These are phyloP conservation scores for Perognathus longimembris DNA, from an alignment of 2,113 vertebrate species.

Conservation along the genomic window DNA sequence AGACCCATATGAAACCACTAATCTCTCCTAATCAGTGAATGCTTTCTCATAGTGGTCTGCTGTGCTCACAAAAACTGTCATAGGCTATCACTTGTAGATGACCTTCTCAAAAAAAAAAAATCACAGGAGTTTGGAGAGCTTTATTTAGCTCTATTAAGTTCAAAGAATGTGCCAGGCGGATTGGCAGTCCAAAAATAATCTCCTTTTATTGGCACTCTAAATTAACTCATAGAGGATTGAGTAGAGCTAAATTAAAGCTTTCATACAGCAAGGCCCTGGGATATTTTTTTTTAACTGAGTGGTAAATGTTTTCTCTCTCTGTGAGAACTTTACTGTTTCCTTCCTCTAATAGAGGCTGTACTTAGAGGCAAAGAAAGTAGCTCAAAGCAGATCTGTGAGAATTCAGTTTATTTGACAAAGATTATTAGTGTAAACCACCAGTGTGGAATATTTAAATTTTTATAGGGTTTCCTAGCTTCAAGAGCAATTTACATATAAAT, in stretches of 20 bases:
- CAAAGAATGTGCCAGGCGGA: constrained; percentile 64
- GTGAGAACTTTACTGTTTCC: constrained; percentile 77
- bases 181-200: constrained; percentile 70
- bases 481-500: constrained; percentile 41
- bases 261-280: constrained; percentile 46
- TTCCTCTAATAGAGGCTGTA: constrained; percentile 70
- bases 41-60: constrained; percentile 5
- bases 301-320: neutral
- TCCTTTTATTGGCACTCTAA: constrained; percentile 40
- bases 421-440: constrained; percentile 26
- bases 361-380: constrained; percentile 19
- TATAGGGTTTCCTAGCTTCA: constrained; percentile 67
- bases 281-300: constrained; percentile 41
- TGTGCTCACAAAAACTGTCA: neutral
- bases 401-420: constrained; percentile 73
- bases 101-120: constrained; percentile 64
- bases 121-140: constrained; percentile 37
- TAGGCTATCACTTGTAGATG: neutral
- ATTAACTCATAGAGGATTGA: constrained; percentile 35
- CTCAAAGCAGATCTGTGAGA: constrained; percentile 58
- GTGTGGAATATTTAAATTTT: constrained; percentile 62
- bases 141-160: constrained; percentile 64
- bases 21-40: neutral
- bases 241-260: constrained; percentile 65
- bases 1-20: neutral